Percentiles rank a stretch among this genome's conserved stretches.
Evolutionary conservation across 2,888 invertebrate species (phyloP).

Genomic region (Siphonodentalium dalli): DNA sequence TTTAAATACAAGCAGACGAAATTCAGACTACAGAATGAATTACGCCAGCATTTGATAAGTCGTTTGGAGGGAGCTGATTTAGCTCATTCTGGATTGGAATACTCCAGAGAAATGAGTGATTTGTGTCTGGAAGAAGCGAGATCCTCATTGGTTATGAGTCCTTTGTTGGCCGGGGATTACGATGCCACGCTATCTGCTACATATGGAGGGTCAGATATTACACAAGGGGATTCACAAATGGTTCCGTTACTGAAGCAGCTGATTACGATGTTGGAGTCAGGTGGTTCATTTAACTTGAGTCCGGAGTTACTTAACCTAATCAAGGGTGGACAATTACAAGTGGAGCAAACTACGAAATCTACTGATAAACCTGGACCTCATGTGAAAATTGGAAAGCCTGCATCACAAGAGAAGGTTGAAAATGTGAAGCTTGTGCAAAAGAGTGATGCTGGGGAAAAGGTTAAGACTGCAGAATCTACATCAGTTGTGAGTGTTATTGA

Average conservation of each 20-base stretch:
- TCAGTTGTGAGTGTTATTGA: constrained; percentile 27
- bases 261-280: constrained; percentile 57
- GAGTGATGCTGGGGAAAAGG: neutral
- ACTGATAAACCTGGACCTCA: constrained; percentile 40
- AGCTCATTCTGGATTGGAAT: constrained; percentile 53
- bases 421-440: constrained; percentile 12
- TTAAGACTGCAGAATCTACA: neutral
- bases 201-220: constrained; percentile 49
- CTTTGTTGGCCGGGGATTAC: constrained; percentile 55
- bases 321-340: constrained; percentile 30
- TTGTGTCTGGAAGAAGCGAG: constrained; percentile 55
- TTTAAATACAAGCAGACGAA: constrained; percentile 53
- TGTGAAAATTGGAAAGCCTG: no score
- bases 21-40: constrained; percentile 49
- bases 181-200: constrained; percentile 54
- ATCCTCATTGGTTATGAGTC: constrained; percentile 45
- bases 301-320: constrained; percentile 51
- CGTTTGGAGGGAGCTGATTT: constrained; percentile 52
- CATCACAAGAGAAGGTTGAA: constrained; percentile 18
- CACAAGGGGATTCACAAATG: constrained; percentile 48
- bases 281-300: constrained; percentile 55
- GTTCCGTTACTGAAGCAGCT: constrained; percentile 60
- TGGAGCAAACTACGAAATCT: constrained; percentile 30
- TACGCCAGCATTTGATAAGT: constrained; percentile 51
- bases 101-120: constrained; percentile 53